These are phyloP conservation scores for Neolamprologus sp. DNA, from an alignment of 2,113 vertebrate species.

Conservation along the genomic window DNA sequence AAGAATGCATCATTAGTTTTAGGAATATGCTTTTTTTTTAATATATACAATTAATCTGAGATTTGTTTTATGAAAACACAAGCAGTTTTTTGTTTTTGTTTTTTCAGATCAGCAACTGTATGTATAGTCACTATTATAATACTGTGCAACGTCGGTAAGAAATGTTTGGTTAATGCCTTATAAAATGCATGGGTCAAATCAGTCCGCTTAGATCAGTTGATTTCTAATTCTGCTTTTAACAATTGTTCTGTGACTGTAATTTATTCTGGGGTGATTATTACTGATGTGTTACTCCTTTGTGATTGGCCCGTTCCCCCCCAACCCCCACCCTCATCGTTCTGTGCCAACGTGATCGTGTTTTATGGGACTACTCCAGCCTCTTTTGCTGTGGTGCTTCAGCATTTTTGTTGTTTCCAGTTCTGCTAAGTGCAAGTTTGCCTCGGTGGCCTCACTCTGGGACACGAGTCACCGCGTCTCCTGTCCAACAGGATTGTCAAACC, in stretches of 20 bases:
- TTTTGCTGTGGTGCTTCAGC: slow-evolving; percentile 55
- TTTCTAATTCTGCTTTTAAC: slow-evolving; percentile 55
- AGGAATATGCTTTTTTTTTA: neutral
- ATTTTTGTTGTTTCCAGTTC: slow-evolving; percentile 21
- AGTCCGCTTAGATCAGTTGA: slow-evolving; percentile 46
- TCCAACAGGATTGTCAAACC: slow-evolving; percentile 19
- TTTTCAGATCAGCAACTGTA: slow-evolving; percentile 56
- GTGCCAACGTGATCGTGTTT: slow-evolving; percentile 47
- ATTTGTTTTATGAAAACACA: neutral
- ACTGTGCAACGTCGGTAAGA: slow-evolving; percentile 67
- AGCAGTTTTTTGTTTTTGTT: neutral
- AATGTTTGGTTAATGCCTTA: slow-evolving; percentile 69
- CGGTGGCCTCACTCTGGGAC: slow-evolving; percentile 11
- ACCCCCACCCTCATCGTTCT: slow-evolving; percentile 1
- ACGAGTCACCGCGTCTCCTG: neutral
- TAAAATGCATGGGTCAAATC: slow-evolving; percentile 69
- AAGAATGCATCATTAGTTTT: slow-evolving; percentile 37
- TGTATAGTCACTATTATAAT: slow-evolving; percentile 64
- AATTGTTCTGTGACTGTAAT: slow-evolving; percentile 73
- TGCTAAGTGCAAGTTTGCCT: slow-evolving; percentile 29
- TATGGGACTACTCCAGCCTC: slow-evolving; percentile 10
- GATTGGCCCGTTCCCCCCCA: neutral
- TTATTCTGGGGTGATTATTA: slow-evolving; percentile 65
- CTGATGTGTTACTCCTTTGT: slow-evolving; percentile 48
- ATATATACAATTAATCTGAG: neutral